Evolutionary conservation across 1,140 invertebrate genomes (phyloP), one percentile per base, ranked within the genome.

Genomic region (Drosophila ficusphila): DNA sequence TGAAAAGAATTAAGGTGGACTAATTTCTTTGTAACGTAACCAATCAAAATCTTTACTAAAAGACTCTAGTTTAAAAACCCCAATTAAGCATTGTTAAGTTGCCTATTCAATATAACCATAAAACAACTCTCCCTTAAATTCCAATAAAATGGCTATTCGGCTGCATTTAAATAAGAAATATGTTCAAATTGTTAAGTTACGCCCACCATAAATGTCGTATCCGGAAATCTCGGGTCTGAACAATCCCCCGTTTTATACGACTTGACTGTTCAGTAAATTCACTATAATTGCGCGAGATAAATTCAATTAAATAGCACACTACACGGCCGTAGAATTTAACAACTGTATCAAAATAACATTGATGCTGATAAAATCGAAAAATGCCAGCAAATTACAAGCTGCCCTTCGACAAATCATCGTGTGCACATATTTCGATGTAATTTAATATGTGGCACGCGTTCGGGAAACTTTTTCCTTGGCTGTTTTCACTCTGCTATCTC

Each of bases 401-500:
- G 76, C 49, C 76, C 74, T 36, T 51, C 73, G 39, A 48, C 62
- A 57, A 65, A 65, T 62, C 74, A 69, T 76, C 76, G 44, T 76
- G 58, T 86, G 81, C 76, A 82, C 78, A 82, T 82, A 82, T 82
- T 86, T 86, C 82, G 76, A 74, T 86, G 81, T 86, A 86, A 86
- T 86, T 86, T 86, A 86, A 86, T 86, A 86, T 86, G 82, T 86
- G 82, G 82, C 81, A 86, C 81, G 81, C 81, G 81, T 88, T 62
- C 68, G 62, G 34, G 47, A 73, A 81, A 65, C 76, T 86, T 85
- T 75, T 75, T 27, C 21, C 69, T 67, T 29, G 42, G 21, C 61
- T 21, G 27, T 56, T 33, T 38, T 39, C 21, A 36, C 54, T 58
- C 48, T 25, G n/a, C n/a, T 16, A 29, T 27, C 16, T 27, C 46